A percentile compares a stretch with the other conserved stretches of the same genome.
Conservation (phyloP, 2,888 invertebrate genomes). For the Pyrgus malvae region DNA sequence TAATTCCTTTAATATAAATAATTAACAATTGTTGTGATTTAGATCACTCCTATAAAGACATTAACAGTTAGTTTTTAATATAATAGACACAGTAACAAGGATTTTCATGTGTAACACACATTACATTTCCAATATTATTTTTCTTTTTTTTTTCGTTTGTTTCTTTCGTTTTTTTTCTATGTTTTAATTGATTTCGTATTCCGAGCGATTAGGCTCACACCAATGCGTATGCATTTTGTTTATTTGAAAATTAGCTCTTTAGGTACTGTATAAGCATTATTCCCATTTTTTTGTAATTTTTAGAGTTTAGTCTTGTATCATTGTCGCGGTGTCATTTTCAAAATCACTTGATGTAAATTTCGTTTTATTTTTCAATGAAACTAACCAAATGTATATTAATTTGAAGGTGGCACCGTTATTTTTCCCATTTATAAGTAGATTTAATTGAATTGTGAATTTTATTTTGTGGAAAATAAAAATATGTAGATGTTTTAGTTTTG, state of each 20-base stretch:
- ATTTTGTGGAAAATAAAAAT: constrained; percentile 30
- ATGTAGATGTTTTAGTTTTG: constrained; percentile 33
- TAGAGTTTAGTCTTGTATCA: constrained; percentile 60
- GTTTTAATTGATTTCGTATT: constrained; percentile 41
- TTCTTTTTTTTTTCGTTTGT: constrained; percentile 44
- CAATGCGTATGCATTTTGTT: constrained; percentile 58
- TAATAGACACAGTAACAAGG: constrained; percentile 64
- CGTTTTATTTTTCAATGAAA: constrained; percentile 12
- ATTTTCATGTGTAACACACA: constrained; percentile 53
- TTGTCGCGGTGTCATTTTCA: constrained; percentile 63
- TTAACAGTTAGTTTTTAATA: constrained; percentile 74
- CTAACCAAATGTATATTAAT: constrained; percentile 11
- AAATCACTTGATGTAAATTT: constrained; percentile 37
- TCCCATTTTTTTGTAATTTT: constrained; percentile 65
- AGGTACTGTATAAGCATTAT: constrained; percentile 69
- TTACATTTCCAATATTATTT: constrained; percentile 64
- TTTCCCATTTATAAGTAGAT: not conserved
- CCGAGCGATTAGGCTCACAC: constrained; percentile 43
- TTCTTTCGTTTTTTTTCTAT: constrained; percentile 46
- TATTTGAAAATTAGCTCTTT: constrained; percentile 52
- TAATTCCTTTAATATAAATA: constrained; percentile 62
- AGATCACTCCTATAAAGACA: constrained; percentile 80
- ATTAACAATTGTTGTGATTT: constrained; percentile 67
- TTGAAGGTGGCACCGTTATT: constrained; percentile 1
- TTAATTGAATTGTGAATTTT: constrained; percentile 46